These are phyloP conservation scores for Tinamus major DNA, from an alignment of 2,797 vertebrate genomes.

Conservation along the genomic window DNA sequence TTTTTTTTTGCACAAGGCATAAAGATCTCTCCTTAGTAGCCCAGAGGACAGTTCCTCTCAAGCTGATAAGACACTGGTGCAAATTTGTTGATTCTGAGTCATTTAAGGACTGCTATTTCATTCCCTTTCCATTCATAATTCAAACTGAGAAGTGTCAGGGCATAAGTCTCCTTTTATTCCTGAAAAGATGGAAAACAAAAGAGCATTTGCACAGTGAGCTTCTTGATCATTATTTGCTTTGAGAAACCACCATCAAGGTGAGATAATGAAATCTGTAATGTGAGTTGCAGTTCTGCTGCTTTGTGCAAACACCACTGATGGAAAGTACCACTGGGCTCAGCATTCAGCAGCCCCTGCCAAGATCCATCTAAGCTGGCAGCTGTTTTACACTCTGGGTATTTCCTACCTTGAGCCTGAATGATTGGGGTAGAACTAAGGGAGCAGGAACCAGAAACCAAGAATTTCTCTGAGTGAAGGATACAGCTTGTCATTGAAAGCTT, in stretches of 20 bases:
- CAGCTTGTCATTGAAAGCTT: background rate
- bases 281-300: background rate
- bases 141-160: background rate
- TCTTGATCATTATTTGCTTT: background rate
- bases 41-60: background rate
- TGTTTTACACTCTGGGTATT: background rate
- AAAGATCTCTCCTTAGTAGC: background rate
- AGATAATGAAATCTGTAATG: background rate
- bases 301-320: background rate
- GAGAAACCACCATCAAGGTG: background rate
- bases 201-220: background rate
- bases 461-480: background rate
- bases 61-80: background rate
- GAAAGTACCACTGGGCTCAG: background rate
- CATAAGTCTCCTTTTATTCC: background rate
- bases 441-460: background rate
- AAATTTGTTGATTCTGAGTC: background rate
- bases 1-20: background rate
- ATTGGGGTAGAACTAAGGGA: background rate
- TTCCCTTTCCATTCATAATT: rapidly evolving
- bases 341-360: background rate
- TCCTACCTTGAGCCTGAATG: background rate
- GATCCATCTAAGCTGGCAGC: background rate
- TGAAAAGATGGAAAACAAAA: background rate
- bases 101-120: background rate